Evolutionary conservation across 1,140 invertebrate genomes (phyloP).

Genomic region (Nylanderia fulva): DNA sequence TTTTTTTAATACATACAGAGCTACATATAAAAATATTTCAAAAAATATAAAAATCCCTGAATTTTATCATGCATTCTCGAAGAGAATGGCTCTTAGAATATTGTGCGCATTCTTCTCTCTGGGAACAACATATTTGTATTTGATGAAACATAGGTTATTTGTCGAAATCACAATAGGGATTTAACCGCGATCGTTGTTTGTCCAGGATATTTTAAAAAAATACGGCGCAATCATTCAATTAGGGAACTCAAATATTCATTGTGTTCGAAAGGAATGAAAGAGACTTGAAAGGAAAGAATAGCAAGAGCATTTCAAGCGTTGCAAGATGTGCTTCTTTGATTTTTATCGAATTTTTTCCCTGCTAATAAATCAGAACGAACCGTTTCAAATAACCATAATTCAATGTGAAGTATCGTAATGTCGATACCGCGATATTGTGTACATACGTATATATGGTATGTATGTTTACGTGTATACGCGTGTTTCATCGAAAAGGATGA

Average conservation of each 20-base stretch:
- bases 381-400: slow-evolving; percentile 7
- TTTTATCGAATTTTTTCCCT: neutral
- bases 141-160: neutral
- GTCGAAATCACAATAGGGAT: neutral
- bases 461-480: neutral
- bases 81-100: neutral
- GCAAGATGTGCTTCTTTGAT: neutral
- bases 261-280: neutral
- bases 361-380: slow-evolving; percentile 15
- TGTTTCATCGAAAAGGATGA: neutral
- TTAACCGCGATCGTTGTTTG: neutral
- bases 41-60: too few species aligned
- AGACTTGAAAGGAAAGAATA: neutral
- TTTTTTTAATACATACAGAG: too few species aligned
- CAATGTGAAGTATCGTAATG: neutral
- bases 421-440: neutral
- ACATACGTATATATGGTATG: too few species aligned
- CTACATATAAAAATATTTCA: too few species aligned
- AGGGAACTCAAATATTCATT: slow-evolving; percentile 2
- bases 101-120: neutral
- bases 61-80: too few species aligned
- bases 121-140: neutral
- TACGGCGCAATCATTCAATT: neutral
- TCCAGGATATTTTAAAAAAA: neutral
- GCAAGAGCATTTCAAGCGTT: neutral